Base-by-base conservation (phyloP, 92 coral and sea anemone species). In the Heliopora coerulea region DNA sequence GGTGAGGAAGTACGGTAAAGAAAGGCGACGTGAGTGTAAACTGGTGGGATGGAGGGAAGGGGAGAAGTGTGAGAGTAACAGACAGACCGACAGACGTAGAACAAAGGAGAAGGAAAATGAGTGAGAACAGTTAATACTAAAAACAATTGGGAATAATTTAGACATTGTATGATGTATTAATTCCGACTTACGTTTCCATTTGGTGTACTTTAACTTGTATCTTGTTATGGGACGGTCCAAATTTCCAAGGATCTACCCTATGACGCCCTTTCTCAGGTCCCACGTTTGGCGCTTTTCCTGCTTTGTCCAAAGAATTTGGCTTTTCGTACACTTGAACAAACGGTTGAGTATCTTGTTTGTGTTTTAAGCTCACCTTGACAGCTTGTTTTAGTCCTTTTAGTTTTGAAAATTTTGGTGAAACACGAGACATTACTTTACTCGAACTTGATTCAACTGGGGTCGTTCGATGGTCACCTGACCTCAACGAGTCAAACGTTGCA, bases 171-270 rank as follows among this genome's bases (percentile, higher is more conserved):
- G 42, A 46, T 46, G n/a, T 15, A 46, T 46, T 46, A 8, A 12
- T 37, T 37, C 6, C 42, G 2, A 46, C 52, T 15, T 46, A 46
- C 52, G 12, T 46, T 15, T 46, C n/a, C 52, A 46, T 46, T 26
- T 67, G 74, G 33, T 48, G 59, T 44, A 44, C 54, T 44, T 49
- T 67, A 25, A 41, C 0, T 3, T 67, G 37, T 26, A 49, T 49
- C 35, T 67, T 67, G 27, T 67, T 67, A 48, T 67, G 74, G 29
- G 49, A 14, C 48, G 74, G 74, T 25, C 54, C 54, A 65, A 65
- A 56, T 26, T 56, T 67, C 74, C 74, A 67, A 30, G 74, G 37
- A 14, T 67, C 59, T 23, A 67, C 26, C 20, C 27, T 67, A 12
- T 46, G 57, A 25, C 14, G 49, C 48, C 41, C 74, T 49, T 23